phyloP scores from a whole-genome alignment of 2,113 vertebrate genomes.

The Sylvicapra grimmia region DNA sequence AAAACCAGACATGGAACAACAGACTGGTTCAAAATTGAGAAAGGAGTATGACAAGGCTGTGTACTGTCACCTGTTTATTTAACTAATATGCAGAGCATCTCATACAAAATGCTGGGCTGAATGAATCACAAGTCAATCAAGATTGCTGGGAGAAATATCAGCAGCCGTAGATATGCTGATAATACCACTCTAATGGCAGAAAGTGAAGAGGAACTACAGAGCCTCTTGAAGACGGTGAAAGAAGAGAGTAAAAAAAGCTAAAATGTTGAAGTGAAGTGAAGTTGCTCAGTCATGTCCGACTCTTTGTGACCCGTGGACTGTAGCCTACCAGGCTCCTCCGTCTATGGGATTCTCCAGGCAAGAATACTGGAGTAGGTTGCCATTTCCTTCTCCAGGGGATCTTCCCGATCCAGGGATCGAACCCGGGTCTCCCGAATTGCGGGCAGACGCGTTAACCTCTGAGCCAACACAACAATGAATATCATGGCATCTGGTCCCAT shows the following conservation, averaged over 20 bases:
- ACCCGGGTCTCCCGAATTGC: too few species aligned
- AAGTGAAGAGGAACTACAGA: background rate
- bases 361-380: too few species aligned
- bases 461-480: background rate
- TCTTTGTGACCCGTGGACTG: too few species aligned
- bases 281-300: too few species aligned
- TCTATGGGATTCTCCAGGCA: too few species aligned
- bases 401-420: too few species aligned
- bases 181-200: background rate
- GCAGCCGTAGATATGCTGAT: background rate
- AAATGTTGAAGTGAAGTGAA: background rate
- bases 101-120: background rate
- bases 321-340: too few species aligned
- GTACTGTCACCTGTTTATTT: background rate
- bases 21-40: background rate
- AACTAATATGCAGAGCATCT: background rate
- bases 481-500: background rate
- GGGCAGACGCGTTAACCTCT: too few species aligned
- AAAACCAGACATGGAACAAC: background rate
- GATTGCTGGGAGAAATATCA: background rate
- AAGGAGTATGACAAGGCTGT: background rate
- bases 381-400: too few species aligned
- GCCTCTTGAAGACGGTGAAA: background rate
- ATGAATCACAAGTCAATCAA: background rate
- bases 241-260: background rate